Base-by-base conservation (phyloP, 2,113 vertebrate species). In the Loxodonta africana region DNA sequence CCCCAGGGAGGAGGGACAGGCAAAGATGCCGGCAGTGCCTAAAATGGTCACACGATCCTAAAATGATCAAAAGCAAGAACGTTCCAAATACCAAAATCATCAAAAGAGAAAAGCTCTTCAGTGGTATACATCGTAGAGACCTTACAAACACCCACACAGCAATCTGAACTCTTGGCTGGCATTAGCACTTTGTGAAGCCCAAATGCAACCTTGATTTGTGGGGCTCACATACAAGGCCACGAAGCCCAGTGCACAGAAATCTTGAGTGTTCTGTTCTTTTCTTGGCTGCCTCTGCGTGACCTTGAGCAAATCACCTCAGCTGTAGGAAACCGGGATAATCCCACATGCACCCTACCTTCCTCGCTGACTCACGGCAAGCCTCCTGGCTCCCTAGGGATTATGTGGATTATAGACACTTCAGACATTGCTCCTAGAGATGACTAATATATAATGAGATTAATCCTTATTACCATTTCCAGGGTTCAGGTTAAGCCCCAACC, bases 231-330 rank as follows among this genome's bases (percentile, higher is more conserved):
- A 9, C 48, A 88, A 85, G 41, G 53, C 82, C 83, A 18, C 1
- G 51, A 30, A 76, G 33, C 73, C 41, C 41, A 18, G 62, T 23
- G 78, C 28, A 84, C 57, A 41, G 91, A 86, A 65, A 28, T 53
- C 53, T 62, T 62, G 51, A 84, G 48, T 9, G 21, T 48, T 14
- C 51, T 21, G 67, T 83, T 95, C 82, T 81, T n/a, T 89, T 37
- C 85, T 92, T 44, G 28, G 71, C 53, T 90, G 71, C 44, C 71
- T 86, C 60, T 84, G 18, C 81, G n/a, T 41, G 46, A 76, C 88
- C 90, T 84, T 92, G 84, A 90, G 41, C 85, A 78, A 96, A 95
- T 73, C 28, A 78, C 33, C 33, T 85, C 91, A 89, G 41, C 60
- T 88, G 41, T 1, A 93, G 76, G 51, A 92, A 95, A 71, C 2